These are phyloP conservation scores for Takifugu rubripes DNA, from an alignment of 2,797 vertebrate species.

Conservation along the genomic window DNA sequence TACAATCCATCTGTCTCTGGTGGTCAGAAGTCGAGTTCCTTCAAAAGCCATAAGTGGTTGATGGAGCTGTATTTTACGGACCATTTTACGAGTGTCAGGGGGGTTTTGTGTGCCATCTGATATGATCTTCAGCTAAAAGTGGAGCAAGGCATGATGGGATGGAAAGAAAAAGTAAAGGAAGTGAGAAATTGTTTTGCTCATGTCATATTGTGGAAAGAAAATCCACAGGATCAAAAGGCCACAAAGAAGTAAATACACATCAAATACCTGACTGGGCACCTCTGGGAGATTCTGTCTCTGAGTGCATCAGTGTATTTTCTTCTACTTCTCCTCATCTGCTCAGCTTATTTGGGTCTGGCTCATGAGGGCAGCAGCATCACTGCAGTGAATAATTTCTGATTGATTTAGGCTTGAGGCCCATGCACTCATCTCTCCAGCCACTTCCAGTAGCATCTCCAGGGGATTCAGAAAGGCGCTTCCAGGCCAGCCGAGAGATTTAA, in stretches of 20 bases:
- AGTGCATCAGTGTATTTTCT: constrained; percentile 26
- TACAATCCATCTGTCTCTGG: constrained; percentile 60
- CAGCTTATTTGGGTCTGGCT: not conserved
- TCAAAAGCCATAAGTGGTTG: constrained; percentile 68
- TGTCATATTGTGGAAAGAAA: constrained; percentile 43
- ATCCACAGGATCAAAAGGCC: constrained; percentile 28
- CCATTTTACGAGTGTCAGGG: constrained; percentile 56
- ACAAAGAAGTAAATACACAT: constrained; percentile 23
- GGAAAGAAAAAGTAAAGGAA: not conserved
- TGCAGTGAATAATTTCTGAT: no score
- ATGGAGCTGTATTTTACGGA: constrained; percentile 67
- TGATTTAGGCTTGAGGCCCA: not conserved
- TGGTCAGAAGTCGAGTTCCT: constrained; percentile 63
- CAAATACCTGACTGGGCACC: constrained; percentile 31
- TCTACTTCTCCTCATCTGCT: constrained; percentile 25
- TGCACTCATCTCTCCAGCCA: not conserved
- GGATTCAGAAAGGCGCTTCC: not conserved
- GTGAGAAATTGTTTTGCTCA: constrained; percentile 1
- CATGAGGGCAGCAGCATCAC: no score
- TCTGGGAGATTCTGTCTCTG: constrained; percentile 15
- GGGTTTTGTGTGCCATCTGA: constrained; percentile 45
- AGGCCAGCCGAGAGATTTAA: not conserved
- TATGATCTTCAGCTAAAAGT: constrained; percentile 61
- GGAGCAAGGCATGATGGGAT: constrained; percentile 32
- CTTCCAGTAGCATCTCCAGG: not conserved